phyloP scores from a whole-genome alignment of 1,140 invertebrate species.

The Drosophila subobscura region DNA sequence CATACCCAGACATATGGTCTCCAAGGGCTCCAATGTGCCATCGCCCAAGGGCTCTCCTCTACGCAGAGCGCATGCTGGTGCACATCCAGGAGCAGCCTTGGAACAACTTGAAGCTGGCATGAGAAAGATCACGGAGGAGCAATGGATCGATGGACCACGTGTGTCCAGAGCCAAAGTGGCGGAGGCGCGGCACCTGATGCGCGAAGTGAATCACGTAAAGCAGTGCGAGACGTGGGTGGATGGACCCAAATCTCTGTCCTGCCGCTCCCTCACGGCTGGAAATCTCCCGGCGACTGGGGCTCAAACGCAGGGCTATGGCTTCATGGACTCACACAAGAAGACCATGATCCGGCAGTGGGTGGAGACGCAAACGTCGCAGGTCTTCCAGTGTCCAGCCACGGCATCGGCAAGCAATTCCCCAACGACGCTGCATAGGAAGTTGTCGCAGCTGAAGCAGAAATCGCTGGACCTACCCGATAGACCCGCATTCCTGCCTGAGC shows the following conservation, averaged over 20 bases:
- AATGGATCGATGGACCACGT: conserved; percentile 97
- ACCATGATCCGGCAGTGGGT: conserved; percentile 97
- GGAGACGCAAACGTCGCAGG: conserved; percentile 93
- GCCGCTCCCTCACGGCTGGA: conserved; percentile 68
- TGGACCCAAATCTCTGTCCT: conserved; percentile 88
- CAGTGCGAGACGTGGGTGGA: conserved; percentile 97
- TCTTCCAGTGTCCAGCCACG: conserved; percentile 83
- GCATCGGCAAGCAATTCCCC: conserved; percentile 67
- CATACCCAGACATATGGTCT: conserved; percentile 61
- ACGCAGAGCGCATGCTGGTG: conserved; percentile 77
- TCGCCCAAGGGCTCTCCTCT: conserved; percentile 86
- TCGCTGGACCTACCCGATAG: conserved; percentile 73
- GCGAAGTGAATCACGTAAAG: conserved; percentile 89
- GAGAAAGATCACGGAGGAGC: conserved; percentile 88
- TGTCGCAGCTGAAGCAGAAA: conserved; percentile 79
- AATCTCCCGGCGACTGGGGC: conserved; percentile 70
- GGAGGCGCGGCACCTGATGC: conserved; percentile 90
- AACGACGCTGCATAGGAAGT: conserved; percentile 69
- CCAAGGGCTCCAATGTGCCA: conserved; percentile 83
- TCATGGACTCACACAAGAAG: conserved; percentile 95
- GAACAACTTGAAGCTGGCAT: conserved; percentile 71
- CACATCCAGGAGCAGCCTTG: conserved; percentile 68
- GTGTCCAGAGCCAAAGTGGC: conserved; percentile 93
- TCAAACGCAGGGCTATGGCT: conserved; percentile 88
- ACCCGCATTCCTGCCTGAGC: conserved; percentile 44